A percentile compares a stretch with the other conserved stretches of the same genome.
phyloP scores from a whole-genome alignment of 2,113 vertebrate species.

The Chrysemys picta region DNA sequence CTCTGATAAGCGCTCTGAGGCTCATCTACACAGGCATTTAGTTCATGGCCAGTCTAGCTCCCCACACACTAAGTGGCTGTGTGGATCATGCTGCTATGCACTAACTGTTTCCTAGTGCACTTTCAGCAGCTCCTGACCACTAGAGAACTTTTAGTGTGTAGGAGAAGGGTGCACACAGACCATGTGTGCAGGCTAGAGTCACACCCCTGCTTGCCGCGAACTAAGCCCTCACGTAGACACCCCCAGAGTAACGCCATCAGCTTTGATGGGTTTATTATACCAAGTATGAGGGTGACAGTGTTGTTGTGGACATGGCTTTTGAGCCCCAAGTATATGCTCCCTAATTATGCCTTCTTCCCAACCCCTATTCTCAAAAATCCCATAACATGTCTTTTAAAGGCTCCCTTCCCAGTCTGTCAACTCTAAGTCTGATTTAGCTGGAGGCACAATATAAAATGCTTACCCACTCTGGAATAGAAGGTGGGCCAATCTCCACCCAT shows the following conservation, averaged over 20 bases:
- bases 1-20: not conserved
- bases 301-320: not conserved
- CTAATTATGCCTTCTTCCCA: not conserved
- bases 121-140: not conserved
- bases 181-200: not conserved
- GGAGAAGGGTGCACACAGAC: not conserved
- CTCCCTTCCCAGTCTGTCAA: not conserved
- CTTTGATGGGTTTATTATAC: not conserved
- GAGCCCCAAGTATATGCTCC: not conserved
- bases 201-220: not conserved
- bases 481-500: rapidly evolving
- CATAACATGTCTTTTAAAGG: rapidly evolving
- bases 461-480: not conserved
- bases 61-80: not conserved
- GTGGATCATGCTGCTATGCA: not conserved
- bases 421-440: not conserved
- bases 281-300: not conserved
- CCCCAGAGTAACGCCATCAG: not conserved
- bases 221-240: not conserved
- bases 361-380: not conserved
- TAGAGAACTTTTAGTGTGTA: not conserved
- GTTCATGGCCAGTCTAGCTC: no score
- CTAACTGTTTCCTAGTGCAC: not conserved
- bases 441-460: not conserved
- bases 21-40: no score